Conservation (phyloP, 2,113 vertebrate species). For the Toxostoma redivivum region DNA sequence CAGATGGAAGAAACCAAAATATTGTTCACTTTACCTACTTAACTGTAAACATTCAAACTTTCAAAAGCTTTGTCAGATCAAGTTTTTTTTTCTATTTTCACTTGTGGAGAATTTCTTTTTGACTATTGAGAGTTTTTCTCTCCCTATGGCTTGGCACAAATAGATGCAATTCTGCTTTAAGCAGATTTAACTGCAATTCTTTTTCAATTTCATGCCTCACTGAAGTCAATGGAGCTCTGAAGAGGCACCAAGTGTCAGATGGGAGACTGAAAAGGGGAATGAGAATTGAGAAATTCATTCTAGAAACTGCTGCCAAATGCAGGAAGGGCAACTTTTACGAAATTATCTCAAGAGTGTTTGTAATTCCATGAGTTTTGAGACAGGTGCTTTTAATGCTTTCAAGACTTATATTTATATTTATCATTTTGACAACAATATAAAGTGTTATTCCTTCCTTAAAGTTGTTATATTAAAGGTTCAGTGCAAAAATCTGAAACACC, state of each 20-base stretch:
- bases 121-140: neutral
- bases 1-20: neutral
- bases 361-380: neutral
- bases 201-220: neutral
- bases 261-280: neutral
- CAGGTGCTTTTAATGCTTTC: neutral
- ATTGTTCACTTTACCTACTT: neutral
- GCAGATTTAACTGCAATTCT: neutral
- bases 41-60: neutral
- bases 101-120: neutral
- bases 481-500: neutral
- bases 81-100: neutral
- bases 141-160: neutral
- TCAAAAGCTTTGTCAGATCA: neutral
- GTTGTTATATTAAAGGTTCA: neutral
- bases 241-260: neutral
- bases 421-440: neutral
- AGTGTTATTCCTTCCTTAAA: neutral
- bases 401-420: neutral
- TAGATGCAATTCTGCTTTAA: neutral
- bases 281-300: neutral
- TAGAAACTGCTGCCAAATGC: neutral
- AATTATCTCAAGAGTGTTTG: neutral
- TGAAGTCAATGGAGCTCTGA: neutral
- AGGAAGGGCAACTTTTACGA: neutral